Conservation (phyloP, 2,113 vertebrate genomes). For the Dascyllus trimaculatus region DNA sequence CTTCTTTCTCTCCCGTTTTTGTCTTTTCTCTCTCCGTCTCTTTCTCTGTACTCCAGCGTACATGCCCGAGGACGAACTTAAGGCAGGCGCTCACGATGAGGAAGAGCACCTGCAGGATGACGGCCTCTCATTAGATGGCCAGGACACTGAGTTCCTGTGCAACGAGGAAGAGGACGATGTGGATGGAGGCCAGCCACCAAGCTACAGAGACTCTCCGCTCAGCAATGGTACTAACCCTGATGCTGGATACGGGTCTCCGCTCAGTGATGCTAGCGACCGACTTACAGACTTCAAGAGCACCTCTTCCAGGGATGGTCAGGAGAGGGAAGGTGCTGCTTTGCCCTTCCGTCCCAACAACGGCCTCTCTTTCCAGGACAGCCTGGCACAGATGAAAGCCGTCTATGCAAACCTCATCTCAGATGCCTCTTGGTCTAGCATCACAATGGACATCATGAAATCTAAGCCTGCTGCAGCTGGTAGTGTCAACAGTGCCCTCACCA, state of each 20-base stretch:
- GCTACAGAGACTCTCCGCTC: slow-evolving; percentile 96
- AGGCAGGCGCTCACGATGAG: slow-evolving; percentile 91
- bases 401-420: slow-evolving; percentile 98
- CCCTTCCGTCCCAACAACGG: slow-evolving; percentile 82
- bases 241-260: slow-evolving; percentile 95
- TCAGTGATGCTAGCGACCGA: slow-evolving; percentile 96
- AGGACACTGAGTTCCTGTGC: slow-evolving; percentile 92
- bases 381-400: slow-evolving; percentile 99
- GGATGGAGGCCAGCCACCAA: slow-evolving; percentile 87
- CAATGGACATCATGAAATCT: slow-evolving; percentile 96
- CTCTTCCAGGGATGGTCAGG: slow-evolving; percentile 91
- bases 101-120: slow-evolving; percentile 91
- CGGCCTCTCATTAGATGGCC: slow-evolving; percentile 92
- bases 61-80: slow-evolving; percentile 97
- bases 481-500: slow-evolving; percentile 73
- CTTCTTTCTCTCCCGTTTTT: slow-evolving; percentile 29
- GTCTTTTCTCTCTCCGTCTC: slow-evolving; percentile 30
- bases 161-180: slow-evolving; percentile 93
- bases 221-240: slow-evolving; percentile 97
- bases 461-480: slow-evolving; percentile 79
- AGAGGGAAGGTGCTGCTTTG: slow-evolving; percentile 88
- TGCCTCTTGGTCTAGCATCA: slow-evolving; percentile 97
- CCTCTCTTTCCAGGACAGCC: slow-evolving; percentile 95
- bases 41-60: slow-evolving; percentile 89
- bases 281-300: slow-evolving; percentile 93